phyloP scores from a whole-genome alignment of 2,888 invertebrate genomes.

The Tricholauxania praeusta region DNA sequence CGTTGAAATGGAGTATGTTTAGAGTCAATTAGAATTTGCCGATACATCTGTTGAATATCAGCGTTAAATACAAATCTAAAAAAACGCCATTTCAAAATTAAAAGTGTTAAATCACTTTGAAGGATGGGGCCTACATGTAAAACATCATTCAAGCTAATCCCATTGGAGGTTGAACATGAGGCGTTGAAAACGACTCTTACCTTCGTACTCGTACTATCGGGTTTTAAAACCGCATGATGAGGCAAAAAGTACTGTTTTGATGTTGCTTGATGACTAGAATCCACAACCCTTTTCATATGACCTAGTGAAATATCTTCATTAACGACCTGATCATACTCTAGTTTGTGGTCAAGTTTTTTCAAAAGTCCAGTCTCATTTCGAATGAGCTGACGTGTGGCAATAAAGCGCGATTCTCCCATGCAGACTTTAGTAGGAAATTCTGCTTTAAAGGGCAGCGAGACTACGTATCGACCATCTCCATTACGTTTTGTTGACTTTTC shows the following conservation, averaged over 20 bases:
- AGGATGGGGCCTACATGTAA: constrained; percentile 30
- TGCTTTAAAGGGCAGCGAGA: constrained; percentile 21
- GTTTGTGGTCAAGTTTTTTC: too few relatives aligned
- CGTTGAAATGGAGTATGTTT: constrained; percentile 39
- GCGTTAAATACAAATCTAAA: constrained; percentile 43
- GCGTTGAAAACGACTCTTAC: constrained; percentile 46
- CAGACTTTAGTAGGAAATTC: too few relatives aligned
- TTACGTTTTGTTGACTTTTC: not conserved
- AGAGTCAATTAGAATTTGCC: constrained; percentile 40
- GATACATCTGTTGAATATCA: constrained; percentile 47
- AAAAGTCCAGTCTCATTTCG: too few relatives aligned
- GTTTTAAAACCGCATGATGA: constrained; percentile 37
- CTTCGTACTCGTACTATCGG: constrained; percentile 39
- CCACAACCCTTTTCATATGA: too few relatives aligned
- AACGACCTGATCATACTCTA: too few relatives aligned
- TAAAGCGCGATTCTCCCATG: too few relatives aligned
- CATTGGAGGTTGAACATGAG: constrained; percentile 35
- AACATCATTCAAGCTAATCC: not conserved
- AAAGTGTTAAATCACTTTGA: constrained; percentile 14
- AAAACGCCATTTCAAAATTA: constrained; percentile 11
- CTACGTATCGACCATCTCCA: constrained; percentile 22
- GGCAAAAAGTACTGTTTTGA: constrained; percentile 37
- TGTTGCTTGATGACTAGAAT: too few relatives aligned
- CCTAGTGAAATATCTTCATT: too few relatives aligned
- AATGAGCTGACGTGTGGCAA: too few relatives aligned